Evolutionary conservation across 1,140 invertebrate genomes (phyloP), one percentile per base, ranked within the genome.

Genomic region (Lordiphosa collinella): DNA sequence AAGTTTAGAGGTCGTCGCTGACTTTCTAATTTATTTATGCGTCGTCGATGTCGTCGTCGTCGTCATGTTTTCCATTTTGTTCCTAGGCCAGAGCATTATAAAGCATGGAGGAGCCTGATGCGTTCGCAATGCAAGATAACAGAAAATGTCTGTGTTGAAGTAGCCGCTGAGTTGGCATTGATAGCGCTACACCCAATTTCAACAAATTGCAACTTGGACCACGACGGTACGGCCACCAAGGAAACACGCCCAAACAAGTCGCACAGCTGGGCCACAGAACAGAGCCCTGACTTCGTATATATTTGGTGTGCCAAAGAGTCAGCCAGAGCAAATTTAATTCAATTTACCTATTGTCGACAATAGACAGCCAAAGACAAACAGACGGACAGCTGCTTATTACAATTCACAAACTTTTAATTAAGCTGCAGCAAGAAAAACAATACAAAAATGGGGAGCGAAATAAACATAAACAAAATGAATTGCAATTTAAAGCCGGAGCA

Each of bases 11-110:
- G 78, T 85, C 78, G 79, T 49, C 78, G 51, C 72, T 60, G 64
- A 84, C 78, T 84, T 84, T 84, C 78, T 84, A 84, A 84, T 84
- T 84, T 84, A 84, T 84, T 84, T 84, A 85, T 68, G 78, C 76
- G 76, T 84, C 64, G 72, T 43, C 25, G 49, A 57, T 34, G 40
- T 66, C 44, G 50, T 55, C 31, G 50, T 55, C 31, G 37, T 52
- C 32, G 51, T 60, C 46, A 52, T 63, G 63, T 68, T 76, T 49
- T 51, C 50, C 55, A 80, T 75, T 75, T 58, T 37, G 55, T 79
- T 78, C 68, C 74, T 78, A 61, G 74, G 55, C 58, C 54, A 62
- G 44, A 58, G 31, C 14, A 35, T 34, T 40, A 32, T 43, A 44
- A 64, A 35, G 35, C 40, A 56, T 47, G 43, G 41, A 29, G 41